phyloP scores from a whole-genome alignment of 2,888 invertebrate species.

The Drepanosiphum platanoidis region DNA sequence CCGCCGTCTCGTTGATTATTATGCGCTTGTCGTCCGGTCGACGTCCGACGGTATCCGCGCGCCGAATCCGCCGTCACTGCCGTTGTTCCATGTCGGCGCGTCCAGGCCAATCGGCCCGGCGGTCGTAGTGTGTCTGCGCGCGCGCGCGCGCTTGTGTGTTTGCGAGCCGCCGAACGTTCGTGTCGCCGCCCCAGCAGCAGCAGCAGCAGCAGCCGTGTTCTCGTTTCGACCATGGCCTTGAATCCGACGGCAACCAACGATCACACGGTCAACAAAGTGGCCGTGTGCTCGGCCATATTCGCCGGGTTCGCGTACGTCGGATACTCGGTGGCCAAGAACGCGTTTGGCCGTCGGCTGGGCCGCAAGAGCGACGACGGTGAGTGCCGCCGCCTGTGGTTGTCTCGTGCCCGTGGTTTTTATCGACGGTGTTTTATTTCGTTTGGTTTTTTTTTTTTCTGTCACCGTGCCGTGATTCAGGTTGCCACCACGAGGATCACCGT shows the following conservation, averaged over 20 bases:
- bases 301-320: constrained; percentile 70
- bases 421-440: background rate
- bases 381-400: constrained; percentile 11
- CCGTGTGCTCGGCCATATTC: constrained; percentile 69
- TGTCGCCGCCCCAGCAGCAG: background rate
- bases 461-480: constrained; percentile 64
- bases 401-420: background rate
- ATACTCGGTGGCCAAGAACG: constrained; percentile 68
- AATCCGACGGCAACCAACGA: constrained; percentile 67
- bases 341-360: constrained; percentile 67
- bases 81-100: background rate
- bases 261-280: constrained; percentile 69
- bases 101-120: background rate
- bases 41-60: too few species aligned
- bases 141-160: background rate
- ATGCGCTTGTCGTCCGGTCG: too few species aligned
- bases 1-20: background rate
- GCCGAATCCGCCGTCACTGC: background rate
- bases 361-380: constrained; percentile 67
- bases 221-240: background rate
- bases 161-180: background rate
- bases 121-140: background rate
- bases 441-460: too few species aligned
- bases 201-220: background rate
- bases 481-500: constrained; percentile 67